Base-by-base conservation (phyloP, 2,113 vertebrate species). In the Epinephelus moara region DNA sequence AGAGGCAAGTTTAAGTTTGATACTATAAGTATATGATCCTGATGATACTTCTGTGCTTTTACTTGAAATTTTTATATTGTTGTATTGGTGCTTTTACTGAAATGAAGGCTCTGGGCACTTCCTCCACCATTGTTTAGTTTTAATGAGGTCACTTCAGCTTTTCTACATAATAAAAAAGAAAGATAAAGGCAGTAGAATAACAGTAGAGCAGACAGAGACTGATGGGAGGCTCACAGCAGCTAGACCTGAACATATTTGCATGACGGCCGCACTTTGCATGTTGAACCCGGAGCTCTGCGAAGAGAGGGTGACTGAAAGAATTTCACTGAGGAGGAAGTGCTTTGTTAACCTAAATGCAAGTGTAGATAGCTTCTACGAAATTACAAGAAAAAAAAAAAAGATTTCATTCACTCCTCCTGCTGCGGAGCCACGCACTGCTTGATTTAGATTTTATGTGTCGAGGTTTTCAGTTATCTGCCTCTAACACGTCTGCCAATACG, bases 191-290 rank as follows among this genome's bases (percentile, higher is more conserved):
- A 49, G 50, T 0, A 70, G n/a, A 59, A 40, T 56, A 42, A 71
- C 69, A 73, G 52, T 67, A 61, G 62, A 75, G 9, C 17, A 71
- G 40, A 64, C 11, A 63, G 56, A 71, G 50, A 55, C 67, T 33
- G 70, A 56, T 1, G 0, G 27, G 19, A 62, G 66, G 71, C 30
- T 64, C 27, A 47, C 56, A 49, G 82, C 42, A 59, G 42, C 30
- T 64, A 14, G 30, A 66, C 73, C 81, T 78, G 60, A 75, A 87
- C 23, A 21, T n/a, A 90, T 93, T 94, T 93, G 93, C 91, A 93
- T 92, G 57, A 68, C 2, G 4, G 45, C 57, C 6, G 0, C 70
- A 82, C 67, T 94, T 94, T 93, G 90, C 92, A 92, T 92, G 60
- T 70, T 67, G 61, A 71, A 72, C 75, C 67, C 25, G 6, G 40